phyloP scores from a whole-genome alignment of 2,888 invertebrate genomes.

The Tetragonula carbonaria region DNA sequence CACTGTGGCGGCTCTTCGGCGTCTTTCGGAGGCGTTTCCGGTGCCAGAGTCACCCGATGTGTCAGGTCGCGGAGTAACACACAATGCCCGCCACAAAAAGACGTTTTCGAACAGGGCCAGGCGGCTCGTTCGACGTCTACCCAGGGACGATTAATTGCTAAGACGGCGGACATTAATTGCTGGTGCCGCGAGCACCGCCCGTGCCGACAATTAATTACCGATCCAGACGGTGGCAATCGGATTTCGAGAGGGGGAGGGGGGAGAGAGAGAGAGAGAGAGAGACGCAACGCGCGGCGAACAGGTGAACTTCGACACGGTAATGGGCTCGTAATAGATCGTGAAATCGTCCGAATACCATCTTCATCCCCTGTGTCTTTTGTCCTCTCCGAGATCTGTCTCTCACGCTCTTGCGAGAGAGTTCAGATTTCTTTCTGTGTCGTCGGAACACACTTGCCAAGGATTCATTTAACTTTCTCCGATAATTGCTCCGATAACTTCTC shows the following conservation, averaged over 20 bases:
- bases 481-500: too few species aligned
- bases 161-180: conserved; percentile 70
- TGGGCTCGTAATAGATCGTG: conserved; percentile 56
- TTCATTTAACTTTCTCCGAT: too few species aligned
- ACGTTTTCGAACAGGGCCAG: conserved; percentile 43
- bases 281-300: conserved; percentile 9
- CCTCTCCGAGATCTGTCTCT: too few species aligned
- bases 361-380: not conserved
- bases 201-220: conserved; percentile 64
- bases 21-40: not conserved
- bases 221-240: conserved; percentile 39
- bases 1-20: too few species aligned
- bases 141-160: conserved; percentile 63
- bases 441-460: too few species aligned
- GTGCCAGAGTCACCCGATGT: not conserved
- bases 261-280: not conserved
- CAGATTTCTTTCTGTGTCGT: too few species aligned
- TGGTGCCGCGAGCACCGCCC: conserved; percentile 52
- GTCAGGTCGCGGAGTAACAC: not conserved
- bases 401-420: too few species aligned
- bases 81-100: conserved; percentile 43
- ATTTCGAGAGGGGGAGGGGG: not conserved
- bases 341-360: conserved; percentile 24
- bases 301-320: conserved; percentile 60
- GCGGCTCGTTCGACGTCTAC: conserved; percentile 47